Evolutionary conservation across 2,113 vertebrate genomes (phyloP).

Genomic region (Brachyistius frenatus): DNA sequence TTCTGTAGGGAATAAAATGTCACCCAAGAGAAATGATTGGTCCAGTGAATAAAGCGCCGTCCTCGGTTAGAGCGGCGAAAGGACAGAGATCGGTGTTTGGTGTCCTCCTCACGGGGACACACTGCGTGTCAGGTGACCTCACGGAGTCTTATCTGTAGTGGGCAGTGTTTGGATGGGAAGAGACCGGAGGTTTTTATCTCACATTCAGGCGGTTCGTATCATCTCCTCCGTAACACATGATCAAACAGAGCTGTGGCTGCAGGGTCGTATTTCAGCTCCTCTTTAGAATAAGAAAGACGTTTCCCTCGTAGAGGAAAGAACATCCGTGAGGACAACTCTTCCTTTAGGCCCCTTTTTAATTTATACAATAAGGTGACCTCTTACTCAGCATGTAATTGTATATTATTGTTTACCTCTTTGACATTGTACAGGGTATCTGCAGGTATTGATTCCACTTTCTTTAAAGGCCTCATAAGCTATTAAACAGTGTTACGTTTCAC

Average conservation of each 20-base stretch:
- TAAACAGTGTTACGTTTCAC: background rate
- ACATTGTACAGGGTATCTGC: background rate
- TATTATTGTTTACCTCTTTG: background rate
- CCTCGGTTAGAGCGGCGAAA: too few species aligned
- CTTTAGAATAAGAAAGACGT: background rate
- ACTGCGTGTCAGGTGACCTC: too few species aligned
- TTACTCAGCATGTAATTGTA: background rate
- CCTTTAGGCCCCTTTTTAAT: background rate
- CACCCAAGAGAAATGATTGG: too few species aligned
- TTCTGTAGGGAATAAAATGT: too few species aligned
- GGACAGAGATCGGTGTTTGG: too few species aligned
- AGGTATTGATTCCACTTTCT: background rate
- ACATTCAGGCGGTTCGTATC: background rate
- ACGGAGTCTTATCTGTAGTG: constrained; percentile 7
- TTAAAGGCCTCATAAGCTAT: background rate
- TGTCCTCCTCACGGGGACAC: too few species aligned
- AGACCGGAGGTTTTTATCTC: background rate
- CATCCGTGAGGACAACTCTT: background rate
- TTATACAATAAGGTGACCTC: background rate
- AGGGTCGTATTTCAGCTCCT: background rate
- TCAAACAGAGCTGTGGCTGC: background rate
- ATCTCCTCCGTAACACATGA: constrained; percentile 17
- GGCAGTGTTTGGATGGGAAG: constrained; percentile 3
- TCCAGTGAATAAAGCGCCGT: too few species aligned
- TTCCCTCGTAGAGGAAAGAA: background rate